A percentile compares a stretch with the other conserved stretches of the same genome.
These are phyloP conservation scores for Parazoanthus darwini DNA, from an alignment of 92 coral and sea anemone species.

Conservation along the genomic window DNA sequence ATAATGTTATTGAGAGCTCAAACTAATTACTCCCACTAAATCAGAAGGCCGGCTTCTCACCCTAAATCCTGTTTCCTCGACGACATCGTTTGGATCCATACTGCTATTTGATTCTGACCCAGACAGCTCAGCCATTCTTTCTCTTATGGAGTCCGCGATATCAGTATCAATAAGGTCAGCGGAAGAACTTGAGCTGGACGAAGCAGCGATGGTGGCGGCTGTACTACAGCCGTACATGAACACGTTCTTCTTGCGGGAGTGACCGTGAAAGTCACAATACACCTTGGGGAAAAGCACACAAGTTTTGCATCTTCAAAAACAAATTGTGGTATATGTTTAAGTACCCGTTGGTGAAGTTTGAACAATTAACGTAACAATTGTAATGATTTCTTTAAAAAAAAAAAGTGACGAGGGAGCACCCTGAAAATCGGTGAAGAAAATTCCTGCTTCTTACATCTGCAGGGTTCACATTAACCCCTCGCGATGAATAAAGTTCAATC, in stretches of 20 bases:
- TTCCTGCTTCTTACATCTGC: no score
- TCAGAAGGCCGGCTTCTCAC: constrained; percentile 32
- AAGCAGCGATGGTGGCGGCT: constrained; percentile 74
- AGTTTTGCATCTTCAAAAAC: neutral
- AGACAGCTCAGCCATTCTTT: constrained; percentile 66
- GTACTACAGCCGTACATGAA: constrained; percentile 95
- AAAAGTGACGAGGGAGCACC: no score
- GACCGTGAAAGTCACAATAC: constrained; percentile 97
- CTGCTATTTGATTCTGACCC: constrained; percentile 83
- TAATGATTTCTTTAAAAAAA: no score
- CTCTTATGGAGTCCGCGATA: constrained; percentile 70
- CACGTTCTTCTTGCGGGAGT: constrained; percentile 97
- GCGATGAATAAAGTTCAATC: no score
- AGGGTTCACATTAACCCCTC: no score
- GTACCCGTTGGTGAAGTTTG: neutral
- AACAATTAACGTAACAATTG: no score
- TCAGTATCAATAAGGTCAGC: constrained; percentile 73
- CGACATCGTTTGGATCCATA: constrained; percentile 75
- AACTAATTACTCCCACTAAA: no score
- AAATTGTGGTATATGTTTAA: neutral
- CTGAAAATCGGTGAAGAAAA: no score
- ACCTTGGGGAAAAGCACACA: constrained; percentile 59
- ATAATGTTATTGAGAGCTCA: no score
- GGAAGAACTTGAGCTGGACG: constrained; percentile 70
- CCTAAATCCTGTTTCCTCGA: constrained; percentile 81